Conservation (phyloP, 2,888 invertebrate species). For the Sicus ferrugineus region DNA sequence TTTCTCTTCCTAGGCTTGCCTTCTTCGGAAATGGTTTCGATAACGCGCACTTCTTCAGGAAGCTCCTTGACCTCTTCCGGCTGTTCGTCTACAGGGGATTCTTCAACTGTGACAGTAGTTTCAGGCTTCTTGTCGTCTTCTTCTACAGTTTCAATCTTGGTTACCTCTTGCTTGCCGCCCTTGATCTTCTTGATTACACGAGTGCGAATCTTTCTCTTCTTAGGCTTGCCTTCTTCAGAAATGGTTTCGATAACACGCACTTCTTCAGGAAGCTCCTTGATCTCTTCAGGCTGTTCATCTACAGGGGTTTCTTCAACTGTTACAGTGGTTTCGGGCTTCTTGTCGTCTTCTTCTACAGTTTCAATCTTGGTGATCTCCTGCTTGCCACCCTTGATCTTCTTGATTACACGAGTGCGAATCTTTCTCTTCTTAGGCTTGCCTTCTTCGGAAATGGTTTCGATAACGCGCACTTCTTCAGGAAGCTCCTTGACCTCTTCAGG, state of each 20-base stretch:
- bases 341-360: conserved; percentile 10
- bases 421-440: background rate
- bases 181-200: conserved; percentile 6
- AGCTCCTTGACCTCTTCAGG: background rate
- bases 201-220: background rate
- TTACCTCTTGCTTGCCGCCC: conserved; percentile 3
- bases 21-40: conserved; percentile 2
- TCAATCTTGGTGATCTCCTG: conserved; percentile 8
- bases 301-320: background rate
- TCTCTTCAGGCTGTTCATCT: background rate
- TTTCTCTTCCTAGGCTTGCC: background rate
- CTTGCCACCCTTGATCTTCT: background rate
- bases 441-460: conserved; percentile 4
- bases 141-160: conserved; percentile 6
- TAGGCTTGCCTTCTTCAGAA: conserved; percentile 10
- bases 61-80: background rate
- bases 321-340: background rate
- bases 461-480: conserved; percentile 1
- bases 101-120: background rate
- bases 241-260: conserved; percentile 10
- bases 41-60: conserved; percentile 1
- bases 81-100: background rate
- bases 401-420: background rate
- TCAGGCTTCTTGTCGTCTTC: conserved; percentile 9
- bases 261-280: background rate